A percentile compares a stretch with the other conserved stretches of the same genome.
These are phyloP conservation scores for Piezodorus guildinii DNA, from an alignment of 1,140 invertebrate genomes.

Conservation along the genomic window DNA sequence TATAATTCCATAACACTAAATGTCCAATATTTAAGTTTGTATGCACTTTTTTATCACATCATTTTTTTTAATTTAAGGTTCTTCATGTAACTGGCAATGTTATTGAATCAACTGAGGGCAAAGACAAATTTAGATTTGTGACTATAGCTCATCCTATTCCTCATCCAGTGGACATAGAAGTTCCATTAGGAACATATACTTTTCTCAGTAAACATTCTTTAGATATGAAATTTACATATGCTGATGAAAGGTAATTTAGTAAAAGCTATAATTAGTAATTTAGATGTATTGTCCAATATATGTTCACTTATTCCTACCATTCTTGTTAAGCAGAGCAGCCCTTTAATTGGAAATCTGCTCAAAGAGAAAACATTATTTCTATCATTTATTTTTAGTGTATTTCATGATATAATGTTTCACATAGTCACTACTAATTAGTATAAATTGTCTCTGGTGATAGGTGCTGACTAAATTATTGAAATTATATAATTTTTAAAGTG, in stretches of 20 bases:
- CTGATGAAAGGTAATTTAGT: slow-evolving; percentile 75
- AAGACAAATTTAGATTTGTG: slow-evolving; percentile 39
- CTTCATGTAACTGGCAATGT: slow-evolving; percentile 77
- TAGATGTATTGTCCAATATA: too few relatives aligned
- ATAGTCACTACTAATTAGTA: too few relatives aligned
- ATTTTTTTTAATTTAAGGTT: slow-evolving; percentile 48
- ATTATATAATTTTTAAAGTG: too few relatives aligned
- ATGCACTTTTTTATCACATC: not conserved
- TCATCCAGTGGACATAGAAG: slow-evolving; percentile 85
- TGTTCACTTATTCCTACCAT: too few relatives aligned
- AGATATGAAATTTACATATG: slow-evolving; percentile 89
- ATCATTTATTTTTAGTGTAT: too few relatives aligned
- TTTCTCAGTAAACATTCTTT: slow-evolving; percentile 84
- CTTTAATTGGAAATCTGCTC: too few relatives aligned
- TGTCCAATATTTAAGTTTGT: not conserved
- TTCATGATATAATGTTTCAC: too few relatives aligned
- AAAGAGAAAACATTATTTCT: too few relatives aligned
- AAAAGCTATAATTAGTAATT: not conserved
- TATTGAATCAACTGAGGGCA: slow-evolving; percentile 35
- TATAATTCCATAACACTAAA: slow-evolving; percentile 32
- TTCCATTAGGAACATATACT: slow-evolving; percentile 72
- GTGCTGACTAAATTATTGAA: too few relatives aligned
- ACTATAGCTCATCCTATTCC: slow-evolving; percentile 79
- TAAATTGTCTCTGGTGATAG: too few relatives aligned
- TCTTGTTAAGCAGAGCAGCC: too few relatives aligned